phyloP scores from a whole-genome alignment of 2,888 invertebrate genomes.

The Oegoconia quadripuncta region DNA sequence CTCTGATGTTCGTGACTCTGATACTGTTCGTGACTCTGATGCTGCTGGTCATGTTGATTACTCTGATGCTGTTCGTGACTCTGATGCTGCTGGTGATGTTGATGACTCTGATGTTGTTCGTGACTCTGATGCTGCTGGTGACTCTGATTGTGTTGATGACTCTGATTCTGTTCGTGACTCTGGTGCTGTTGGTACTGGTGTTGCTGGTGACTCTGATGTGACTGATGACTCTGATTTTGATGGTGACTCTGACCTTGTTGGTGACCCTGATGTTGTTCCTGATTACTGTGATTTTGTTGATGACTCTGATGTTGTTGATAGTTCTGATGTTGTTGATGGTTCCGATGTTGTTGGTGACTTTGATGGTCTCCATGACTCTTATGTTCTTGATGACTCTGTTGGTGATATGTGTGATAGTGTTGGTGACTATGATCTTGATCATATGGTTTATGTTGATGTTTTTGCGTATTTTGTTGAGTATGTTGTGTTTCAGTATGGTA shows the following conservation, averaged over 20 bases:
- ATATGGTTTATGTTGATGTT: neutral
- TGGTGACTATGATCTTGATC: neutral
- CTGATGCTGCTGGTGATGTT: slow-evolving; percentile 22
- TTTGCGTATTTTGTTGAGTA: neutral
- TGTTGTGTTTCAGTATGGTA: neutral
- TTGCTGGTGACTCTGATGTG: slow-evolving; percentile 20
- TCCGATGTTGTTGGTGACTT: neutral
- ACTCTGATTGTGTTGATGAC: neutral
- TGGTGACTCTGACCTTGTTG: slow-evolving; percentile 25
- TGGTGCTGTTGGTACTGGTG: slow-evolving; percentile 5
- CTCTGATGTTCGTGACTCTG: slow-evolving; percentile 18
- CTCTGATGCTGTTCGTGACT: slow-evolving; percentile 21
- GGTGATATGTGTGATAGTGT: slow-evolving; percentile 9
- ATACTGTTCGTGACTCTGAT: too few relatives aligned
- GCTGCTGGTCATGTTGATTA: slow-evolving; percentile 4
- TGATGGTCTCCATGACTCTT: neutral
- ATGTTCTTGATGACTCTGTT: neutral
- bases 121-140: neutral
- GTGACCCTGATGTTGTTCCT: slow-evolving; percentile 26
- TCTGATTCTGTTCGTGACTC: neutral
- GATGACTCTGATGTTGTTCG: slow-evolving; percentile 22
- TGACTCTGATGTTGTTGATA: neutral
- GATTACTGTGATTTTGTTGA: slow-evolving; percentile 11
- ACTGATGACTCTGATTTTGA: slow-evolving; percentile 22
- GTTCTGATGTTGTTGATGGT: neutral